These are phyloP conservation scores for Calephelis perditalis DNA, from an alignment of 2,888 invertebrate species.

Conservation along the genomic window DNA sequence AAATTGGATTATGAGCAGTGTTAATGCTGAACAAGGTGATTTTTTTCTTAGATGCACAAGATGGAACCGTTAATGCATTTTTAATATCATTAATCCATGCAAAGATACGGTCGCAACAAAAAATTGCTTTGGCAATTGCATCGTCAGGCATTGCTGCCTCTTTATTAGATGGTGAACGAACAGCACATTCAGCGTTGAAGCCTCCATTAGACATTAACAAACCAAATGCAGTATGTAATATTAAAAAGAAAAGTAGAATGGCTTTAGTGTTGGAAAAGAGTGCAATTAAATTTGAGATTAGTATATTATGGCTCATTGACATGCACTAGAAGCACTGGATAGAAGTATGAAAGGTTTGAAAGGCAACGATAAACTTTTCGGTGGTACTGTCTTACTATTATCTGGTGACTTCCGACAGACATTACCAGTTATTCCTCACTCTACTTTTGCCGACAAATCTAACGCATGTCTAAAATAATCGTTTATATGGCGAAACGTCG, in stretches of 20 bases:
- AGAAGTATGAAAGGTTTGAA: constrained; percentile 27
- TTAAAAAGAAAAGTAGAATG: constrained; percentile 24
- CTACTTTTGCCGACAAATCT: no score
- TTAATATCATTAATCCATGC: constrained; percentile 24
- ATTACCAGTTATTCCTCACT: constrained; percentile 15
- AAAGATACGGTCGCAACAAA: constrained; percentile 23
- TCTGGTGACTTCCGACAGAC: constrained; percentile 31
- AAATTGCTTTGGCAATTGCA: no score
- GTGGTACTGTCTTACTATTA: constrained; percentile 27
- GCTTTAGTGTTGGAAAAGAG: constrained; percentile 24
- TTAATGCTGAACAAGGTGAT: no score
- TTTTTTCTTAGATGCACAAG: not conserved
- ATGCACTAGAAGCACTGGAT: constrained; percentile 32
- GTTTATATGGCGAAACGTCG: no score
- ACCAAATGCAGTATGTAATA: constrained; percentile 28
- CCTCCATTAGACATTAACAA: constrained; percentile 25
- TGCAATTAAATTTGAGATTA: constrained; percentile 26
- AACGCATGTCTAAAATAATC: no score
- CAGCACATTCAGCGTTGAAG: no score
- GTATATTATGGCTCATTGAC: constrained; percentile 31
- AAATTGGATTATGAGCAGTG: not conserved
- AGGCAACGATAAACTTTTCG: constrained; percentile 24
- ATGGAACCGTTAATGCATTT: constrained; percentile 20
- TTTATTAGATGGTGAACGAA: no score
- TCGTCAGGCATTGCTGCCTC: no score